phyloP scores from a whole-genome alignment of 1,140 invertebrate genomes.

The Nasonia longicornis region DNA sequence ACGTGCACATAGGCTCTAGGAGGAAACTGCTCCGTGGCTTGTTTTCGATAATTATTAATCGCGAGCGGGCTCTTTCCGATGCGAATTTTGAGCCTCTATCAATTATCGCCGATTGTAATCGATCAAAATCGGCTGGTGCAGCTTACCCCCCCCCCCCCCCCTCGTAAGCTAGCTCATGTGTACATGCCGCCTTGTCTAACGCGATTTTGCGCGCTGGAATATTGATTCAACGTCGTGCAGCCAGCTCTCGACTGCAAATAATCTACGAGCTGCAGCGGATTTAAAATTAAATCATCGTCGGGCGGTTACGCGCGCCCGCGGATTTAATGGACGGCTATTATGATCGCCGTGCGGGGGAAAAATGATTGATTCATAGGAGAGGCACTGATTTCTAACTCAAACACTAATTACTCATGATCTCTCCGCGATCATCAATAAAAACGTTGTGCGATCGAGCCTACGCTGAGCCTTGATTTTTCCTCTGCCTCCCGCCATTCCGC shows the following conservation, averaged over 20 bases:
- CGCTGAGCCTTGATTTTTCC: too few relatives aligned
- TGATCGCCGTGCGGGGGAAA: not conserved
- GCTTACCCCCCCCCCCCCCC: too few relatives aligned
- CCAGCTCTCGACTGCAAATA: not conserved
- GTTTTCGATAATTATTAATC: conserved; percentile 43
- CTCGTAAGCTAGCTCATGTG: too few relatives aligned
- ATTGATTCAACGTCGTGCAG: conserved; percentile 7
- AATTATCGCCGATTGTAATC: conserved; percentile 32
- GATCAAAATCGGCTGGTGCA: conserved; percentile 15
- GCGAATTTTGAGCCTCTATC: conserved; percentile 20
- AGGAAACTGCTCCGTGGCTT: conserved; percentile 2
- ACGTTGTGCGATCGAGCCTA: too few relatives aligned
- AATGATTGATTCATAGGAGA: not conserved
- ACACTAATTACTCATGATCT: conserved; percentile 11
- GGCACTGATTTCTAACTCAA: not conserved
- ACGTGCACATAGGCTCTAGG: not conserved
- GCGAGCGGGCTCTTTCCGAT: not conserved
- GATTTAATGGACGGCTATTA: not conserved
- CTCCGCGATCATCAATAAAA: not conserved
- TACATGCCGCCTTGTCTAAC: too few relatives aligned
- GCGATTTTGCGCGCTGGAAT: not conserved
- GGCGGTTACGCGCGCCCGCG: not conserved
- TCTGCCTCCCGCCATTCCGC: too few relatives aligned
- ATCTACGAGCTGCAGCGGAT: not conserved
- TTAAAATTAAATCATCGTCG: conserved; percentile 19